phyloP scores from a whole-genome alignment of 2,888 invertebrate species.

The Sympetrum striolatum region DNA sequence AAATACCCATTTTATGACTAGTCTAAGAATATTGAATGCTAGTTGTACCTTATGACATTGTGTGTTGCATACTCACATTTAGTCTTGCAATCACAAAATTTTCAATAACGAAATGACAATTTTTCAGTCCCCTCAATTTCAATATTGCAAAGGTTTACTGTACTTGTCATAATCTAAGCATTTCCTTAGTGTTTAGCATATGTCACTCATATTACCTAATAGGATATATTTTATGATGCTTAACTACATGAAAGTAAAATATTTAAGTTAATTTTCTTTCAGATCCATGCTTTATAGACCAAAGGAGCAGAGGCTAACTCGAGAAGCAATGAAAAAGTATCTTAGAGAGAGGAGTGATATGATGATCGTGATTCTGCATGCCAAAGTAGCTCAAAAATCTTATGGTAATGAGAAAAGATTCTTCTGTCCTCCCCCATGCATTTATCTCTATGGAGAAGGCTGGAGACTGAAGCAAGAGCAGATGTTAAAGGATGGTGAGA shows the following conservation, averaged over 20 bases:
- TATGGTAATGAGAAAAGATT: slow-evolving; percentile 99
- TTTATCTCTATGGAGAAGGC: slow-evolving; percentile 97
- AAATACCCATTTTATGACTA: too few relatives aligned
- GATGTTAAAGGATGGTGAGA: slow-evolving; percentile 88
- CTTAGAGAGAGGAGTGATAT: slow-evolving; percentile 92
- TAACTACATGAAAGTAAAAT: background rate
- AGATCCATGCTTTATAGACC: slow-evolving; percentile 61
- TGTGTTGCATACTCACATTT: too few relatives aligned
- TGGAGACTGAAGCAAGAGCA: slow-evolving; percentile 96
- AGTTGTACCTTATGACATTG: too few relatives aligned
- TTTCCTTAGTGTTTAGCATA: too few relatives aligned
- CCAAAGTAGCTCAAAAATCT: slow-evolving; percentile 99
- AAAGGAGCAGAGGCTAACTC: slow-evolving; percentile 77
- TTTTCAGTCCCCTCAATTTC: too few relatives aligned
- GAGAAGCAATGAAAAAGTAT: slow-evolving; percentile 96
- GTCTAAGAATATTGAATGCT: too few relatives aligned
- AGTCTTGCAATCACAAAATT: too few relatives aligned
- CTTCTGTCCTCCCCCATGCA: slow-evolving; percentile 99
- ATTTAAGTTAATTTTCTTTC: background rate
- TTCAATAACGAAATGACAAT: too few relatives aligned
- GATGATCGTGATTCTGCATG: slow-evolving; percentile 96
- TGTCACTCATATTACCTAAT: too few relatives aligned
- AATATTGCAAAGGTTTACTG: too few relatives aligned
- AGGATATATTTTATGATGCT: too few relatives aligned
- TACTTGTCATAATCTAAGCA: too few relatives aligned